Evolutionary conservation across 2,113 vertebrate species (phyloP), one percentile per base, ranked within the genome.

Genomic region (Sylvietta virens): DNA sequence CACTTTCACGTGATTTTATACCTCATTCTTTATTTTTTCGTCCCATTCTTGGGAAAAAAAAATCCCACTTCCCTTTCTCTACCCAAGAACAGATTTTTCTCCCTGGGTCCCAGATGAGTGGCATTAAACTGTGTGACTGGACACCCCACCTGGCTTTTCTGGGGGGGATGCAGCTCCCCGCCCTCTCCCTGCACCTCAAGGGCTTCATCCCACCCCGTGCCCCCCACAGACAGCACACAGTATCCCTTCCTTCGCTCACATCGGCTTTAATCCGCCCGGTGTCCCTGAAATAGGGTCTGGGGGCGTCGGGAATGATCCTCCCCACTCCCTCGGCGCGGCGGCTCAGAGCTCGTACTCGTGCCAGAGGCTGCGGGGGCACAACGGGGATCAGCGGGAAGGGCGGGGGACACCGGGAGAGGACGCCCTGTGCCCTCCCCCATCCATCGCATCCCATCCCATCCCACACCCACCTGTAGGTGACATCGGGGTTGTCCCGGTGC

Each of bases 361-460:
- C 95, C 96, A 97, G 44, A 97, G 74, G 87, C 96, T 97, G 93
- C 20, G 70, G 91, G 78, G 35, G 8, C 31, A 91, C 35, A 77
- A 31, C 24, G 13, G 8, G 37, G 72, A 22, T 91, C 80, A 91
- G 79, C 35, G 12, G 50, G 30, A 8, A 30, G 24, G 65, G 48
- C 2, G 6, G n/a, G 30, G 57, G 10, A 15, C 33, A 77, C 33
- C 26, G 37, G 44, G 14, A 42, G 26, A 28, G 13, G 33, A 15
- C 7, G 11, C 23, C 37, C 53, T 11, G 57, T 31, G 57, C 14
- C 37, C 33, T 61, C 42, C 33, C 71, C 42, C 50, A 31, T 30
- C 62, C 60, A 31, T 30, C 62, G 39, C 19, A 30, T 8, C 19
- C 40, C 71, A 30, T 2, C 23, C 64, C 30, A 6, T 0, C 40